Evolutionary conservation across 2,888 invertebrate genomes (phyloP).

Genomic region (Dyspetes luteomarginatus): DNA sequence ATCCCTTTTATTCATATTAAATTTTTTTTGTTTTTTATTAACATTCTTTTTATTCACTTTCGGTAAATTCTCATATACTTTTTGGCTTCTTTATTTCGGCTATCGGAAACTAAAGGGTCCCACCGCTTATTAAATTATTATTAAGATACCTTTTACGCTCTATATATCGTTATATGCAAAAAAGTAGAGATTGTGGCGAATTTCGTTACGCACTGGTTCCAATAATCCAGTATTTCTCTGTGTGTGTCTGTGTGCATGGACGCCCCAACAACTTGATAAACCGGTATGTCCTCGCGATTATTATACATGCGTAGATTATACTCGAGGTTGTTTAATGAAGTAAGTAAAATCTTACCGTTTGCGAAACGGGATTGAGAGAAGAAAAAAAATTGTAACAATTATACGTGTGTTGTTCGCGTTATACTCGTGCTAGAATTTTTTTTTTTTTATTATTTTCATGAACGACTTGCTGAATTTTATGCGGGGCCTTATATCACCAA

Average conservation of each 20-base stretch:
- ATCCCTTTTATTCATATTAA: neutral
- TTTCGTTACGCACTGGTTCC: conserved; percentile 24
- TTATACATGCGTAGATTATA: conserved; percentile 69
- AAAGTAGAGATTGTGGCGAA: conserved; percentile 12
- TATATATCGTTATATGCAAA: conserved; percentile 29
- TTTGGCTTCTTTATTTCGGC: conserved; percentile 54
- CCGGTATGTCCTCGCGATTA: conserved; percentile 59
- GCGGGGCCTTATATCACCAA: conserved; percentile 24
- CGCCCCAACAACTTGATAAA: conserved; percentile 45
- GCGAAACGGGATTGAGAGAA: neutral
- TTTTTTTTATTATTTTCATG: conserved; percentile 11
- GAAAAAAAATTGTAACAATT: conserved; percentile 17
- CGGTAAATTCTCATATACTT: neutral
- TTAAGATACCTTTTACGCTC: conserved; percentile 64
- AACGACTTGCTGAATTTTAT: conserved; percentile 42
- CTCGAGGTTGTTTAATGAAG: conserved; percentile 35
- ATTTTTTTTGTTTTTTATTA: conserved; percentile 18
- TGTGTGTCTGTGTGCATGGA: no score
- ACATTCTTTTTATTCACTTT: conserved; percentile 2
- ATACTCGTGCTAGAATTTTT: neutral
- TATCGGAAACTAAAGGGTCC: conserved; percentile 70
- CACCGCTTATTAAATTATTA: conserved; percentile 79
- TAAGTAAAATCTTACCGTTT: conserved; percentile 36
- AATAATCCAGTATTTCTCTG: neutral
- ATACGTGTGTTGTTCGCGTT: conserved; percentile 8